phyloP scores from a whole-genome alignment of 2,113 vertebrate species.

The Cinclus mexicanus region DNA sequence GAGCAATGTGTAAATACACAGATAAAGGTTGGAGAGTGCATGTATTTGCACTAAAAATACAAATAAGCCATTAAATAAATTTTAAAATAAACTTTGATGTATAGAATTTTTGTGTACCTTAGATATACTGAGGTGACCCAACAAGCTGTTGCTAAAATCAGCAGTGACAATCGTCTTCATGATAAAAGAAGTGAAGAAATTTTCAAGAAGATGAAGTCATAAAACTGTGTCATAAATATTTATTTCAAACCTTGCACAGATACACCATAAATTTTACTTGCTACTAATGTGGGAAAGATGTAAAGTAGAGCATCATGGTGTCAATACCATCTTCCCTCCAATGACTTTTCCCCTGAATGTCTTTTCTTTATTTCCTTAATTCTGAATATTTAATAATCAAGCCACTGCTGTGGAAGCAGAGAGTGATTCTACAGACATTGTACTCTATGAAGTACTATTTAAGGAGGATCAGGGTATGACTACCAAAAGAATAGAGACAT shows the following conservation, averaged over 20 bases:
- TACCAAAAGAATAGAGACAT: not conserved
- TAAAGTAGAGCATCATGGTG: not conserved
- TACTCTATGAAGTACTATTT: not conserved
- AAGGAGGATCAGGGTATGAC: not conserved
- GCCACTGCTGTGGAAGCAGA: not conserved
- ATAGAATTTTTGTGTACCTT: not conserved
- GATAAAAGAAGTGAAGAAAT: not conserved
- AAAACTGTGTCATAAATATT: not conserved
- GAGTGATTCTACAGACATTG: not conserved
- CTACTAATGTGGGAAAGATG: not conserved
- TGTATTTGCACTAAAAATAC: not conserved
- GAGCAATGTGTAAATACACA: not conserved
- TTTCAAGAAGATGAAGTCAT: not conserved
- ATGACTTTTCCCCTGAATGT: not conserved
- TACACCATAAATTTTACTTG: not conserved
- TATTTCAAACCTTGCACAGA: not conserved
- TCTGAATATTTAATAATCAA: not conserved
- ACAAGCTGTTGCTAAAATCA: not conserved
- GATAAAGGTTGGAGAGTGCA: not conserved
- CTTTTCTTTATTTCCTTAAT: not conserved
- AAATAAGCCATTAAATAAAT: not conserved
- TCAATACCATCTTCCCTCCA: not conserved
- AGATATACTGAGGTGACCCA: not conserved
- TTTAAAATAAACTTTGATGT: not conserved
- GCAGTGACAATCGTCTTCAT: not conserved